Base-by-base conservation (phyloP, 2,113 vertebrate species). In the Tretioscincus oriximinensis region DNA sequence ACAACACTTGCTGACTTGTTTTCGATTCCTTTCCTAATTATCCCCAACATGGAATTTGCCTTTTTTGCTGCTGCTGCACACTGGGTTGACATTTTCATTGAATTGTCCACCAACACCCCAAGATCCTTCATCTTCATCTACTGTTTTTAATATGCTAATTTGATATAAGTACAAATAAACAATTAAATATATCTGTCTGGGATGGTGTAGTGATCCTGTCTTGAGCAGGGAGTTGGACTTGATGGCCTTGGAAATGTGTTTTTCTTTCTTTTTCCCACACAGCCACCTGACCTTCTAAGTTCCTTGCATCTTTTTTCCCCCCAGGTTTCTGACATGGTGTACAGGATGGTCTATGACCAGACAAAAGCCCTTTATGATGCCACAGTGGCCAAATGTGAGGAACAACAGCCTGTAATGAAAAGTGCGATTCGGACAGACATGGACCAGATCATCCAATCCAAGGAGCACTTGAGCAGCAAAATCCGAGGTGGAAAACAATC, bases 371-470 rank as follows among this genome's bases (percentile, higher is more conserved):
- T 93, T 80, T 97, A 97, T 0, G 95, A 97, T 0, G 92, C 90
- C 0, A 78, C 88, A 0, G 71, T 95, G 74, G 88, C 95, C 77
- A 88, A 91, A 71, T 97, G 97, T 0, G 96, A 97, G 80, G 88
- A 76, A 45, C 92, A 93, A 65, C 88, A 93, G 78, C 94, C 96
- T 0, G 90, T 91, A 72, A 93, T 99, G 94, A 96, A 98, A 87
- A 93, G 96, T 11, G 91, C 92, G 84, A 97, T 99, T 85, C 96
- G 97, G 78, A 98, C 96, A 0, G 97, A 99, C 91, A 97, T 99
- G 97, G 98, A 99, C 92, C 98, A 99, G 94, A 97, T 99, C 88
- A 97, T 99, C 91, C 96, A 97, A 24, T 98, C 97, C 24, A 99
- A 98, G 92, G 98, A 99, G 88, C 97, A 98, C 35, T 90, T 99